Conservation (phyloP, 2,797 vertebrate genomes). For the Benthosema pterotum region DNA sequence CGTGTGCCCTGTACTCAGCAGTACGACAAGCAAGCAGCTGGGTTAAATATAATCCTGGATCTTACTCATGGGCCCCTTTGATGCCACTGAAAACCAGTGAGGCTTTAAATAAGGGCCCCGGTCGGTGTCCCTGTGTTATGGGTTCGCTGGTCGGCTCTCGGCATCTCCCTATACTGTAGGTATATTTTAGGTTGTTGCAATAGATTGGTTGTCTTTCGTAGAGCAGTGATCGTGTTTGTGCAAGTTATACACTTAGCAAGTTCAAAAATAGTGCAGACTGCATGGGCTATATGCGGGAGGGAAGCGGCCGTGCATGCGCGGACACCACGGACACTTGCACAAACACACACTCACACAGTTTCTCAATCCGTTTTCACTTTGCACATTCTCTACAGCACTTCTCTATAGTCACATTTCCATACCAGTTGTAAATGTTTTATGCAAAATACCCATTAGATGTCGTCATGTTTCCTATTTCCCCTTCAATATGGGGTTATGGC, state of each 20-base stretch:
- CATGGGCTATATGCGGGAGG: neutral
- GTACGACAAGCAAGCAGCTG: constrained; percentile 51
- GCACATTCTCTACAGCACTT: constrained; percentile 46
- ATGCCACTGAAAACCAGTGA: constrained; percentile 77
- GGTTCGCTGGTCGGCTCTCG: constrained; percentile 42
- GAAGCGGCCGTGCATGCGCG: too few species aligned
- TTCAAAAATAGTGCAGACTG: constrained; percentile 1
- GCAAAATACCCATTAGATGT: constrained; percentile 45
- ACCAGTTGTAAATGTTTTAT: constrained; percentile 51
- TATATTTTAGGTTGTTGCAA: constrained; percentile 48
- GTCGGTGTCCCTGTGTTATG: constrained; percentile 59
- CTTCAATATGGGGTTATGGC: neutral
- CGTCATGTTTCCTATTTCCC: constrained; percentile 51
- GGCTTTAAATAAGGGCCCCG: constrained; percentile 78
- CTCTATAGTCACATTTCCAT: constrained; percentile 53
- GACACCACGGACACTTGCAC: too few species aligned
- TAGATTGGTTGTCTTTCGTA: constrained; percentile 67
- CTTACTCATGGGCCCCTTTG: constrained; percentile 77
- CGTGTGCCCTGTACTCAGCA: constrained; percentile 56
- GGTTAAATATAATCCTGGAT: constrained; percentile 79
- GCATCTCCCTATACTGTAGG: constrained; percentile 37
- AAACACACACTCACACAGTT: constrained; percentile 12
- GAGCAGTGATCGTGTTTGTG: constrained; percentile 56
- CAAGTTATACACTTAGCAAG: constrained; percentile 39
- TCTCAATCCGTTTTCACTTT: constrained; percentile 40